Conservation (phyloP, 2,113 vertebrate genomes). For the Thermophis baileyi region DNA sequence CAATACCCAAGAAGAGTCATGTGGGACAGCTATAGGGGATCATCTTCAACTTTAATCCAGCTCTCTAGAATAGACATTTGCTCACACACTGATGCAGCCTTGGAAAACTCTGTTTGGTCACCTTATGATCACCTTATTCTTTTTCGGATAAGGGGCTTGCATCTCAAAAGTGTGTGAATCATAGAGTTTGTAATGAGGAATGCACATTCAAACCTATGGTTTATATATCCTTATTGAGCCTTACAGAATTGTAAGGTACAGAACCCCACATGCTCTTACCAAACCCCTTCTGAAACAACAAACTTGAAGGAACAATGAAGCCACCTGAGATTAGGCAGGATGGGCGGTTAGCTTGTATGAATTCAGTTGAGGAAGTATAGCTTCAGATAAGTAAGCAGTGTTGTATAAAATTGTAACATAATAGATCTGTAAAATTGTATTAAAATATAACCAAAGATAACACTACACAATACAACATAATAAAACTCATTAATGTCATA, state of each 20-base stretch:
- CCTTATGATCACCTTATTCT: not conserved
- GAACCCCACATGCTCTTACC: not conserved
- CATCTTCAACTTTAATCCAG: not conserved
- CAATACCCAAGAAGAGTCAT: not conserved
- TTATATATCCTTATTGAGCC: not conserved
- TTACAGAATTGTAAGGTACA: not conserved
- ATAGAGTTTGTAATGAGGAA: not conserved
- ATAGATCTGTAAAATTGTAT: not conserved
- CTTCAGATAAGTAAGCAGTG: not conserved
- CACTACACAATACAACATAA: not conserved
- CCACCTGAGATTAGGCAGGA: not conserved
- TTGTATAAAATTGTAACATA: not conserved
- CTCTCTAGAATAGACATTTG: not conserved
- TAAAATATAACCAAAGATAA: not conserved
- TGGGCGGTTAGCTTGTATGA: not conserved
- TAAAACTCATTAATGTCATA: not conserved
- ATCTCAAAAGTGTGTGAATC: not conserved
- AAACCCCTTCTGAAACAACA: not conserved
- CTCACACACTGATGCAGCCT: not conserved
- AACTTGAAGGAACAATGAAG: not conserved
- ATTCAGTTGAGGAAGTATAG: not conserved
- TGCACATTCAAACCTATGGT: not conserved
- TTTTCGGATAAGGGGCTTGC: not conserved
- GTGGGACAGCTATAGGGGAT: not conserved
- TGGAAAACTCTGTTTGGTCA: not conserved